These are phyloP conservation scores for Tenualosa ilisha DNA, from an alignment of 2,797 vertebrate species.

Conservation along the genomic window DNA sequence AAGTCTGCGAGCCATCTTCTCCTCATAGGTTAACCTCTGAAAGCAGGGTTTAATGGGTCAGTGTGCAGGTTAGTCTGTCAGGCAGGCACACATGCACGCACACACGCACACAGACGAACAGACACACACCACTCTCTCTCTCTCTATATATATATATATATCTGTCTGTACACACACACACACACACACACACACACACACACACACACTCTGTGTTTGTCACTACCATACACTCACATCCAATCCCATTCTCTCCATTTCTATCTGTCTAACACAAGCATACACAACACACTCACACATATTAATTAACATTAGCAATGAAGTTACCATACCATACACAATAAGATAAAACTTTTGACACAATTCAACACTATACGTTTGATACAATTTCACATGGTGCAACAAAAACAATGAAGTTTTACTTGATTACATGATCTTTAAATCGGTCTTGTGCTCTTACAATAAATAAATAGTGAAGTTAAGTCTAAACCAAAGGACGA, in stretches of 20 bases:
- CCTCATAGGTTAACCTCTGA: slow-evolving; percentile 96
- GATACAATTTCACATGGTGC: background rate
- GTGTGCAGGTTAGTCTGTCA: slow-evolving; percentile 69
- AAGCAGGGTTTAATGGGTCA: slow-evolving; percentile 62
- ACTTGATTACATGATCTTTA: background rate
- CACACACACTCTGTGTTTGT: no score
- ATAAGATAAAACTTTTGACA: background rate
- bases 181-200: no score
- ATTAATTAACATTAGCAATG: background rate
- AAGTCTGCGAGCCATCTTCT: slow-evolving; percentile 97
- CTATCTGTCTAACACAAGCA: no score
- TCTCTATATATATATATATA: no score
- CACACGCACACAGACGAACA: background rate
- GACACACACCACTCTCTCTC: background rate
- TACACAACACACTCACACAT: background rate
- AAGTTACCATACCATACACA: slow-evolving; percentile 14
- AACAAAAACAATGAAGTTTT: background rate
- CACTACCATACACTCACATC: no score
- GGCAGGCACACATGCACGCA: slow-evolving; percentile 48
- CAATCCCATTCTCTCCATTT: no score
- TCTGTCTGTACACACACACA: no score
- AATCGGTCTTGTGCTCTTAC: background rate
- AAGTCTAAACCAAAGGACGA: background rate
- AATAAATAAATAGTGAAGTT: background rate
- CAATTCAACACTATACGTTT: background rate